Conservation (phyloP, 1,140 invertebrate species). For the Sycobia sp. region DNA sequence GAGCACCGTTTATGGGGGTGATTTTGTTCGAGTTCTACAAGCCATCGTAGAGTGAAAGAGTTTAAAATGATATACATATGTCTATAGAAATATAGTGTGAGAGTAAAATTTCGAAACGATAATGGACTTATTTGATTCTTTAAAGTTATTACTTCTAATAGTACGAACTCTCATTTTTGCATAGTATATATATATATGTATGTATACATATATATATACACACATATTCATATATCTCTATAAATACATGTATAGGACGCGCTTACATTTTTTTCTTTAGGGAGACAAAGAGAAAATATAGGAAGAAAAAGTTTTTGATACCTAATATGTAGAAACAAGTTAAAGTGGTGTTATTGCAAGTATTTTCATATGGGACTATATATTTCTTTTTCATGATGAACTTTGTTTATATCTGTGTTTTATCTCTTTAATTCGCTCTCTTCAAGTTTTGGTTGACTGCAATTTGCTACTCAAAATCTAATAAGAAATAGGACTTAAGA, state of each 20-base stretch:
- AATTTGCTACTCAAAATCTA: not conserved
- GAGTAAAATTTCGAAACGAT: too few species aligned
- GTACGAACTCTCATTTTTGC: not conserved
- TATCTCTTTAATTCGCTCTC: constrained; percentile 4
- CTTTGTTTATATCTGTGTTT: constrained; percentile 9
- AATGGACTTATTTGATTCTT: constrained; percentile 4
- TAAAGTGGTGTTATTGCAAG: constrained; percentile 4
- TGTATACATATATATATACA: not conserved
- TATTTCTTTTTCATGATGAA: constrained; percentile 14
- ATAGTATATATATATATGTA: too few species aligned
- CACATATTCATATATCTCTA: not conserved
- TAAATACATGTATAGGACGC: not conserved
- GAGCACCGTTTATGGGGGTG: constrained; percentile 13
- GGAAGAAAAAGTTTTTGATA: too few species aligned
- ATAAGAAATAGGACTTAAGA: not conserved
- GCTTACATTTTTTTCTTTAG: too few species aligned
- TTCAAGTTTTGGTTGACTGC: not conserved
- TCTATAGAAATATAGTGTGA: not conserved
- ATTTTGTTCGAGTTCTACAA: constrained; percentile 8
- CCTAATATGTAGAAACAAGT: too few species aligned
- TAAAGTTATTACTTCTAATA: not conserved
- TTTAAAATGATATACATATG: not conserved
- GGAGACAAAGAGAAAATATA: too few species aligned
- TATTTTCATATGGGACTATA: constrained; percentile 18
- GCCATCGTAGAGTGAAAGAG: not conserved